Conservation (phyloP, 2,797 vertebrate genomes). For the Threskiornis aethiopicus region DNA sequence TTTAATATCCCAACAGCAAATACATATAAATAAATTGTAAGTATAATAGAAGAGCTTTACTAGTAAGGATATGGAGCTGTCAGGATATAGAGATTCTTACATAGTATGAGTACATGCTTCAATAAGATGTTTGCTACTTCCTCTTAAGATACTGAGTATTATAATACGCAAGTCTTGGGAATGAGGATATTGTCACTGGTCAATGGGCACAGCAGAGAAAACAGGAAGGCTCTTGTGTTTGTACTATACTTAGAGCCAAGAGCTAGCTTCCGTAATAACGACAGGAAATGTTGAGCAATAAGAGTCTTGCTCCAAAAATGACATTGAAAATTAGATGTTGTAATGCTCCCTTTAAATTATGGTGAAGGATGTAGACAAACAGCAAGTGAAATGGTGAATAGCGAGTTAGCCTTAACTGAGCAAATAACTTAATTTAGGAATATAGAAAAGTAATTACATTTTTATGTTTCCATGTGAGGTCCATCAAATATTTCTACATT, state of each 20-base stretch:
- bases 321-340: slow-evolving; percentile 3
- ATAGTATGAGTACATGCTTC: background rate
- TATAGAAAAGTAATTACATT: background rate
- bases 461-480: background rate
- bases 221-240: slow-evolving; percentile 57
- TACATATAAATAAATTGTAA: background rate
- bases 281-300: slow-evolving; percentile 45
- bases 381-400: background rate
- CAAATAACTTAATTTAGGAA: background rate
- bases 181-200: slow-evolving; percentile 10
- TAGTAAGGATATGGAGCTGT: background rate
- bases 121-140: background rate
- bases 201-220: slow-evolving; percentile 5
- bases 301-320: slow-evolving; percentile 17
- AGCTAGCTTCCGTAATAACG: background rate
- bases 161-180: background rate
- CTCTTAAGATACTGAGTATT: background rate
- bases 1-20: background rate
- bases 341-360: slow-evolving; percentile 9
- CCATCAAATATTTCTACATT: background rate
- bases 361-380: background rate
- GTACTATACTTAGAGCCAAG: slow-evolving; percentile 42
- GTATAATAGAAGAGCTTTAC: background rate
- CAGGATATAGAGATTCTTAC: background rate
- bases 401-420: background rate